phyloP scores from a whole-genome alignment of 2,797 vertebrate species.

The Ctenopoma multispine region DNA sequence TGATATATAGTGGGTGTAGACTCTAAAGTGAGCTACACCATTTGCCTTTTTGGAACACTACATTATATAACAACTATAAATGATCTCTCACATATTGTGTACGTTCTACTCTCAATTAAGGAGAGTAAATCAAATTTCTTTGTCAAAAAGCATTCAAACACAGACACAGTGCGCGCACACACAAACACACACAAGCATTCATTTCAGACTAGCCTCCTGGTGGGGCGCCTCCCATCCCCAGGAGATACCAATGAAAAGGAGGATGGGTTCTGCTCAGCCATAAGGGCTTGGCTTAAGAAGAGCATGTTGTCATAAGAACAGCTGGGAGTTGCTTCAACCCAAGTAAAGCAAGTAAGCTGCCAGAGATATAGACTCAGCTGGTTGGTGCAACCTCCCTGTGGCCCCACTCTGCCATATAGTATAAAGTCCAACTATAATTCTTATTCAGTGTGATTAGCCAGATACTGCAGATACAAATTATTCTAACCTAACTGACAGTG shows the following conservation, averaged over 20 bases:
- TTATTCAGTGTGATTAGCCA: slow-evolving; percentile 47
- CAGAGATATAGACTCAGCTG: slow-evolving; percentile 67
- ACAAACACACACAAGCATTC: slow-evolving; percentile 43
- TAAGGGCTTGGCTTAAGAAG: slow-evolving; percentile 74
- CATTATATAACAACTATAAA: background rate
- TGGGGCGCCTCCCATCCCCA: slow-evolving; percentile 72
- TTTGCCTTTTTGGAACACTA: background rate
- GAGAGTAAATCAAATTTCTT: slow-evolving; percentile 46
- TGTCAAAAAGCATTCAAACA: slow-evolving; percentile 34
- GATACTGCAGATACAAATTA: slow-evolving; percentile 56
- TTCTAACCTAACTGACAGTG: slow-evolving; percentile 63
- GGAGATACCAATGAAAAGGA: slow-evolving; percentile 66
- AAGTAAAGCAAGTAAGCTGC: slow-evolving; percentile 69
- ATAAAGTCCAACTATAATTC: slow-evolving; percentile 52
- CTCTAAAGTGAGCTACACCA: background rate
- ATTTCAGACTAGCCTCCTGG: slow-evolving; percentile 54
- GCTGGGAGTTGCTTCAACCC: slow-evolving; percentile 73
- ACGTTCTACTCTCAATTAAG: slow-evolving; percentile 45
- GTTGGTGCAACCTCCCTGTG: slow-evolving; percentile 64
- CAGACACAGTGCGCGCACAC: slow-evolving; percentile 25
- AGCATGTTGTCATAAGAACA: slow-evolving; percentile 82
- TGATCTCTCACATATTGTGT: slow-evolving; percentile 30
- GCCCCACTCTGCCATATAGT: slow-evolving; percentile 51
- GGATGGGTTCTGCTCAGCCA: slow-evolving; percentile 70
- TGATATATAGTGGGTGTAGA: slow-evolving; percentile 28